A percentile compares a stretch with the other conserved stretches of the same genome.
Evolutionary conservation across 2,888 invertebrate species (phyloP).

Genomic region (Cryptus viduatorius): DNA sequence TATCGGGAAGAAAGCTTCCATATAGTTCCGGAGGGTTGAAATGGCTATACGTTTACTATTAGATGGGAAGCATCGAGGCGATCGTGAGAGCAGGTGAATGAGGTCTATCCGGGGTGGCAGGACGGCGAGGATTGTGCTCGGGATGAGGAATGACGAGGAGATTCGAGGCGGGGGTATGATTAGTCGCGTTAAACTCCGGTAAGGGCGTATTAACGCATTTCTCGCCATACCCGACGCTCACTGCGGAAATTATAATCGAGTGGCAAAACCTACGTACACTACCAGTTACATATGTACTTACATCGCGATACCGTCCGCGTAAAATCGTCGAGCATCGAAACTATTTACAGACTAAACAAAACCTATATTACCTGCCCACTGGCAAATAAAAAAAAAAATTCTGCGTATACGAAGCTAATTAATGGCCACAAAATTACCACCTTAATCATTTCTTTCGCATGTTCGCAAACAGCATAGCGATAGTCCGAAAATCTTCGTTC

Average conservation of each 20-base stretch:
- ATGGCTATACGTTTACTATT: background rate
- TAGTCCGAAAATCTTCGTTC: no score
- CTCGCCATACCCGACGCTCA: slow-evolving; percentile 37
- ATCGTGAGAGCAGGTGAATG: slow-evolving; percentile 2
- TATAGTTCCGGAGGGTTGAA: background rate
- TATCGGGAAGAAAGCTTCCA: background rate
- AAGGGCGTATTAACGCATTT: slow-evolving; percentile 56
- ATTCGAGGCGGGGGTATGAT: slow-evolving; percentile 55
- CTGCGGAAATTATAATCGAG: slow-evolving; percentile 43
- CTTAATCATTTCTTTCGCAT: no score
- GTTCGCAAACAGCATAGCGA: no score
- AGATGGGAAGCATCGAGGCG: slow-evolving; percentile 1
- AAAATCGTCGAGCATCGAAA: no score
- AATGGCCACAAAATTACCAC: no score
- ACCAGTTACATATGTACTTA: background rate
- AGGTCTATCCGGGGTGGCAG: background rate
- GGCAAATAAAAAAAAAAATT: no score
- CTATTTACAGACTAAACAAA: no score
- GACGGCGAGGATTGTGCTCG: slow-evolving; percentile 14
- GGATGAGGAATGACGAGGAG: slow-evolving; percentile 44
- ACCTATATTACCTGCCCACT: no score
- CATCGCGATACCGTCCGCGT: background rate
- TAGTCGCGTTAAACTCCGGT: slow-evolving; percentile 59
- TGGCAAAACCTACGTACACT: background rate
- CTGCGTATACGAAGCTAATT: no score